phyloP scores from a whole-genome alignment of 2,113 vertebrate species.

The Antechinus stuartii region DNA sequence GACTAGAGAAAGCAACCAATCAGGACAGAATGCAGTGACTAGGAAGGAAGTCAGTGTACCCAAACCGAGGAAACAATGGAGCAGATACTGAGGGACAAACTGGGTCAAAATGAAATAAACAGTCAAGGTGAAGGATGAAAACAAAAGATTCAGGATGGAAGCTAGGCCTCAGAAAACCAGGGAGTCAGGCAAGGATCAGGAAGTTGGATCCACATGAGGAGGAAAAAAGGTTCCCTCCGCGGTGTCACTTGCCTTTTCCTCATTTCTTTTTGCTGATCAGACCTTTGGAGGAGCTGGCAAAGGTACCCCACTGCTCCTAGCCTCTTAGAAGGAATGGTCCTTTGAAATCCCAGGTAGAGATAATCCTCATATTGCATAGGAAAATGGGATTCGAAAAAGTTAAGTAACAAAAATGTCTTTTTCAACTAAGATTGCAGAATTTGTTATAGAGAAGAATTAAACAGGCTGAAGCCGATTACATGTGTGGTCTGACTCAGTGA shows the following conservation, averaged over 20 bases:
- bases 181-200: no score
- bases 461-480: neutral
- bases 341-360: neutral
- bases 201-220: neutral
- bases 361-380: neutral
- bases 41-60: neutral
- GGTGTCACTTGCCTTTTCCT: neutral
- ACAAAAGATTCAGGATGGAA: neutral
- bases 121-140: neutral
- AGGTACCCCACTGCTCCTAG: neutral
- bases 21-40: neutral
- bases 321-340: neutral
- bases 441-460: neutral
- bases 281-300: neutral
- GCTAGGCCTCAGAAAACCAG: neutral
- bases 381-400: neutral
- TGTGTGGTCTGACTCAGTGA: neutral
- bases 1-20: neutral
- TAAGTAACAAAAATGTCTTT: neutral
- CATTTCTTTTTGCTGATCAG: neutral
- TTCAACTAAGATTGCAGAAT: neutral
- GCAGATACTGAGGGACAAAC: neutral
- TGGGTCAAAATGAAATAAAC: neutral
- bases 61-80: neutral
- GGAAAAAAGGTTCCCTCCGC: no score